phyloP scores from a whole-genome alignment of 2,888 invertebrate species.

The Diloba caeruleocephala region DNA sequence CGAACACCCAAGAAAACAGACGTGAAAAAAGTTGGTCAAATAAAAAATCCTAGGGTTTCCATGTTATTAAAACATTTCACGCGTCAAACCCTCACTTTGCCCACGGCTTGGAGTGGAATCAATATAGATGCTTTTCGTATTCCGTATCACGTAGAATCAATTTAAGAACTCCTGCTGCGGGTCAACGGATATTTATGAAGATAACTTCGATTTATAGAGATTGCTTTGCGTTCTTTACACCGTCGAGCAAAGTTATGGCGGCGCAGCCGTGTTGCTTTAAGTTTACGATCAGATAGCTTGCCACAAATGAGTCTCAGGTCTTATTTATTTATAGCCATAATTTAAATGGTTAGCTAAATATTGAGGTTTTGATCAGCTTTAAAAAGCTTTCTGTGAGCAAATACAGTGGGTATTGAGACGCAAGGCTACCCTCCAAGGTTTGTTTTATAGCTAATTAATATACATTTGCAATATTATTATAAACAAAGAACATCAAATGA shows the following conservation, averaged over 20 bases:
- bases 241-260: constrained; percentile 45
- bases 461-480: no score
- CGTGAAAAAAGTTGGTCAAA: constrained; percentile 29
- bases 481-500: no score
- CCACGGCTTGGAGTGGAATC: constrained; percentile 62
- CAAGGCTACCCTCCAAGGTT: no score
- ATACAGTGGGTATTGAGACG: no score
- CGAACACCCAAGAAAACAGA: constrained; percentile 17
- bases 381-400: no score
- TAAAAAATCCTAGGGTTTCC: constrained; percentile 32
- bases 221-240: constrained; percentile 68
- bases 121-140: constrained; percentile 72
- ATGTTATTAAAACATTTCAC: constrained; percentile 58
- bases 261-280: constrained; percentile 38
- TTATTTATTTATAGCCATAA: constrained; percentile 32
- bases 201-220: constrained; percentile 80
- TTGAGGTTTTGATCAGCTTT: no score
- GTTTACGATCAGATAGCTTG: constrained; percentile 33
- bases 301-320: constrained; percentile 34
- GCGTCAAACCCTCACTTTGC: constrained; percentile 41
- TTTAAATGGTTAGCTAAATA: no score
- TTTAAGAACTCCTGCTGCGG: constrained; percentile 84
- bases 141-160: constrained; percentile 84
- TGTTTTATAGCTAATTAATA: no score
- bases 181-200: constrained; percentile 83